Conservation (phyloP, 1,140 invertebrate genomes). For the Carposina sasakii region DNA sequence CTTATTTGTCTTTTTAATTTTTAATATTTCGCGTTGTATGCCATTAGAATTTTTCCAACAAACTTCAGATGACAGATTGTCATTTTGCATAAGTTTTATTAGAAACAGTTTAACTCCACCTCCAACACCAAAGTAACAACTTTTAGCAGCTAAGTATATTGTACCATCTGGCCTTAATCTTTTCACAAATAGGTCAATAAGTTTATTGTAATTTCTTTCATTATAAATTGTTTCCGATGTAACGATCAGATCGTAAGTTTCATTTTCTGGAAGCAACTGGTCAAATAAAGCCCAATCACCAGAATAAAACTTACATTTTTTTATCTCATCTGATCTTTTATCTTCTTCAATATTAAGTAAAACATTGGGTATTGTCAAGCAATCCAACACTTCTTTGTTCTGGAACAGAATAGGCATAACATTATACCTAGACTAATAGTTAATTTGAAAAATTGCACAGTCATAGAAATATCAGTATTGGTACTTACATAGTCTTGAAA, state of each 20-base stretch:
- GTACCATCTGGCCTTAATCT: conserved; percentile 78
- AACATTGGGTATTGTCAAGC: conserved; percentile 86
- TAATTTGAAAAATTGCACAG: conserved; percentile 5
- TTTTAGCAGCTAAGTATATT: conserved; percentile 86
- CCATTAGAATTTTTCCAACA: conserved; percentile 76
- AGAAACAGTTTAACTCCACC: conserved; percentile 85
- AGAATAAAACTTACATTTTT: conserved; percentile 79
- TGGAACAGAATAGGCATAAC: conserved; percentile 74
- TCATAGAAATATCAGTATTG: neutral
- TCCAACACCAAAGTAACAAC: conserved; percentile 92
- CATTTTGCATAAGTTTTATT: conserved; percentile 72
- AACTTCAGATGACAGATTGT: conserved; percentile 69
- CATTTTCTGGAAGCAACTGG: conserved; percentile 55
- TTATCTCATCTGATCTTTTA: conserved; percentile 61
- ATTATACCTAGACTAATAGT: conserved; percentile 10
- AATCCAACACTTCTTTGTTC: conserved; percentile 84
- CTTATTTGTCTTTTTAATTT: conserved; percentile 55
- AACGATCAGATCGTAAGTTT: conserved; percentile 87
- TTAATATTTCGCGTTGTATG: conserved; percentile 74
- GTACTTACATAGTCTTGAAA: conserved; percentile 93
- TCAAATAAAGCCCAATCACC: conserved; percentile 86
- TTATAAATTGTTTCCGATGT: conserved; percentile 96
- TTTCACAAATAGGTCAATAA: conserved; percentile 79
- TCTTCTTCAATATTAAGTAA: conserved; percentile 77
- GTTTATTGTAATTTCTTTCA: conserved; percentile 82